phyloP scores from a whole-genome alignment of 2,113 vertebrate species.

The Illadopsis cleaveri region DNA sequence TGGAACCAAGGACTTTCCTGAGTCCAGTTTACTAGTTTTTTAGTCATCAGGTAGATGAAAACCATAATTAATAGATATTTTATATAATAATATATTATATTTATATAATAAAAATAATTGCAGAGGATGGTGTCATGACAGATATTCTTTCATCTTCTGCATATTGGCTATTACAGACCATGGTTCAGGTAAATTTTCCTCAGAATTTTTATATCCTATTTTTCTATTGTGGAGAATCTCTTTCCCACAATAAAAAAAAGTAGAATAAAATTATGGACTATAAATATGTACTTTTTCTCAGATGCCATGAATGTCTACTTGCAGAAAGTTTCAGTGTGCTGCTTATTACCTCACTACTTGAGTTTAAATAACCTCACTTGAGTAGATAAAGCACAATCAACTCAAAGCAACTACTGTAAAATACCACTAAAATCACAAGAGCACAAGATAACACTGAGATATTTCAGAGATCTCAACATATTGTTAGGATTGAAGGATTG shows the following conservation, averaged over 20 bases:
- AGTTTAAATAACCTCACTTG: not conserved
- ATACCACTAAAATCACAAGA: not conserved
- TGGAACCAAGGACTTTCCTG: not conserved
- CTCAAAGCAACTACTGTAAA: not conserved
- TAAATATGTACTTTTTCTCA: not conserved
- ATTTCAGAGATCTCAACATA: not conserved
- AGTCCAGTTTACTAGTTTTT: not conserved
- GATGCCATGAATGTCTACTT: not conserved
- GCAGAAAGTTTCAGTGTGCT: not conserved
- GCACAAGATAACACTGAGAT: not conserved
- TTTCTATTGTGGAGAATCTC: not conserved
- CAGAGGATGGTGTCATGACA: not conserved
- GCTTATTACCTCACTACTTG: not conserved
- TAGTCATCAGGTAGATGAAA: not conserved
- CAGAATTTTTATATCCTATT: not conserved
- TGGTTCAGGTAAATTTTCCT: not conserved
- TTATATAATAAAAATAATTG: not conserved
- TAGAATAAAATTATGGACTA: not conserved
- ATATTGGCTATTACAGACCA: not conserved
- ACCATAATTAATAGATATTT: not conserved
- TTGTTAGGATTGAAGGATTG: not conserved
- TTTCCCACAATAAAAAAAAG: not conserved
- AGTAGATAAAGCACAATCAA: not conserved
- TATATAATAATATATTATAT: too few relatives aligned
- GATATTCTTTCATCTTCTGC: not conserved